Conservation (phyloP, 2,797 vertebrate species). For the Ciconia nigra region DNA sequence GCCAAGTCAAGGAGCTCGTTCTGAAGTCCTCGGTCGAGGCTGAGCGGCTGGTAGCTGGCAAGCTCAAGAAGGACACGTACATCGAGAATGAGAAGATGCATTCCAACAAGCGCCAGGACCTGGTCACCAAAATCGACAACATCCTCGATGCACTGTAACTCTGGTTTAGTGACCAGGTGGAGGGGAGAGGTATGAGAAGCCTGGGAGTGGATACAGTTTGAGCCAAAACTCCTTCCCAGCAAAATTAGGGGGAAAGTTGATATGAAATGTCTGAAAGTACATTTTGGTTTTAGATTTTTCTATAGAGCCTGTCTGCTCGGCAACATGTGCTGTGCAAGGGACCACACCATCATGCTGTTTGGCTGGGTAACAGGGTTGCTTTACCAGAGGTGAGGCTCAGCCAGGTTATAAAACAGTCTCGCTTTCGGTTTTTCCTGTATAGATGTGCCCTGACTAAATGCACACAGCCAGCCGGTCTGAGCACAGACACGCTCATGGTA, state of each 20-base stretch:
- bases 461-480: background rate
- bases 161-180: fast-evolving
- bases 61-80: constrained; percentile 96
- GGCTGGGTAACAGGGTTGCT: background rate
- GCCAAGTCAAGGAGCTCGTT: constrained; percentile 93
- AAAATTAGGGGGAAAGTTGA: background rate
- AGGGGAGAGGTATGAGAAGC: background rate
- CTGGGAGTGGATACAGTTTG: background rate
- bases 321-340: background rate
- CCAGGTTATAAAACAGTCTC: background rate
- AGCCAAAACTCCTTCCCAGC: constrained; percentile 21
- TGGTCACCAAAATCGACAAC: constrained; percentile 92
- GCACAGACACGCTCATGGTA: background rate
- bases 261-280: background rate
- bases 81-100: constrained; percentile 92
- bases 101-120: constrained; percentile 88
- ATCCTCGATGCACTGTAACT: constrained; percentile 91
- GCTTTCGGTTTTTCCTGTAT: background rate
- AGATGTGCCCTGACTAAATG: background rate
- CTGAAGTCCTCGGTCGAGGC: constrained; percentile 91
- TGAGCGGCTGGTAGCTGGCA: constrained; percentile 92
- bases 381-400: background rate
- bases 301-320: background rate
- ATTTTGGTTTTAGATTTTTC: background rate
- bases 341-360: background rate